Base-by-base conservation (phyloP, 2,113 vertebrate genomes). In the Probosciger aterrimus region DNA sequence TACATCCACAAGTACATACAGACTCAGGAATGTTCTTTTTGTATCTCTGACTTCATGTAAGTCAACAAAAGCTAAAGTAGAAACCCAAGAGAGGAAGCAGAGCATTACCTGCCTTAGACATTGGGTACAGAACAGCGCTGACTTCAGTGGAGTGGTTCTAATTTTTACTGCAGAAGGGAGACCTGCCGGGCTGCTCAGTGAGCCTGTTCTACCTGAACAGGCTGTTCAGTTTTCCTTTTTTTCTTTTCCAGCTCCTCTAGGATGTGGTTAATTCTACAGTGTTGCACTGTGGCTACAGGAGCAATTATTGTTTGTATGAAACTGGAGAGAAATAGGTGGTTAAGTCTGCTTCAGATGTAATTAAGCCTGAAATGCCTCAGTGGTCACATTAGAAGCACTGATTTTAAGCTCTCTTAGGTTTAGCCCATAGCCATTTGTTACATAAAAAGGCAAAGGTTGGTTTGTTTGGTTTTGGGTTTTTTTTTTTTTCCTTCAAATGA, bases 281-380 rank as follows among this genome's bases (percentile, higher is more conserved):
- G 82, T 64, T 92, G 84, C 71, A 57, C 35, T 91, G 90, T 0
- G 67, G 96, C 86, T 70, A 53, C 50, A 73, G 30, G 15, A 39
- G 49, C 86, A 88, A 95, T 96, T 93, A 95, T 3, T 83, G 65
- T 64, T 92, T 92, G 88, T 62, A 85, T 96, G 93, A 96, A 95
- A 92, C 79, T 88, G 76, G 68, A 95, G 87, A 91, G 84, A 90
- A 96, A 76, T 89, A 74, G 74, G 76, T 96, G 86, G 87, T 97
- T 96, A 90, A 57, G 85, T 71, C 82, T 92, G 63, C 68, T 69
- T 93, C 93, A 93, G 20, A 67, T 92, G 84, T 97, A 96, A 96
- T 95, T 96, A 97, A 95, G 89, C 79, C 86, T 94, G 86, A 92
- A 93, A 88, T 86, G 93, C 92, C 96, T 95, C 91, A 86, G 88